These are phyloP conservation scores for Caenorhabditis brenneri DNA, from an alignment of 1,140 invertebrate genomes.

Conservation along the genomic window DNA sequence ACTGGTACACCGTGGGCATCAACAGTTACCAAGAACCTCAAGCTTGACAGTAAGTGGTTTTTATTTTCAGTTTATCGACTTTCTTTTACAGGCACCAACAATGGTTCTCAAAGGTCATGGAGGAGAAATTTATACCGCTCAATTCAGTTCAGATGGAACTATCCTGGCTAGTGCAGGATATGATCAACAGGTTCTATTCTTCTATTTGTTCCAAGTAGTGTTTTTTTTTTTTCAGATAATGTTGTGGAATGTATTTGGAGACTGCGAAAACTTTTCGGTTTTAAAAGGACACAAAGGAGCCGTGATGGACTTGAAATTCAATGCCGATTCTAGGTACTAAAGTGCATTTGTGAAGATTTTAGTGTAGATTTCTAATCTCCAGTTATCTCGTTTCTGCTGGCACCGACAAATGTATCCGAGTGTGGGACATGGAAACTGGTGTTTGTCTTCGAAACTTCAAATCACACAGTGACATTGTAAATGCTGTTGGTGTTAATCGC, in stretches of 20 bases:
- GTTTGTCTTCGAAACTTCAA: constrained; percentile 88
- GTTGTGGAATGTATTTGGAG: constrained; percentile 95
- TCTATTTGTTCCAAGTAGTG: background rate
- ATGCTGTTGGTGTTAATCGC: constrained; percentile 77
- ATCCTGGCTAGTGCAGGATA: constrained; percentile 90
- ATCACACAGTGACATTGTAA: constrained; percentile 76
- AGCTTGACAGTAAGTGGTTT: too few species aligned
- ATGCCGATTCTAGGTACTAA: constrained; percentile 77
- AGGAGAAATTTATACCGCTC: constrained; percentile 88
- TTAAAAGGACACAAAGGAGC: constrained; percentile 90
- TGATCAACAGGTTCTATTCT: constrained; percentile 91
- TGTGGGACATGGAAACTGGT: constrained; percentile 91
- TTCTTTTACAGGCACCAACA: constrained; percentile 81
- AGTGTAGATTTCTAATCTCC: background rate
- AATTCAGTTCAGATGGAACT: constrained; percentile 94
- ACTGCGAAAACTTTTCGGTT: constrained; percentile 93
- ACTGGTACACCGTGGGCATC: too few species aligned
- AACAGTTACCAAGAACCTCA: too few species aligned
- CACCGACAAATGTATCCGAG: constrained; percentile 89
- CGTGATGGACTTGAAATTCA: constrained; percentile 92
- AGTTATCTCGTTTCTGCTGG: constrained; percentile 83
- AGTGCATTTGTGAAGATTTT: background rate
- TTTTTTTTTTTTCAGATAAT: constrained; percentile 67
- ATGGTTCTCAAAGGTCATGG: constrained; percentile 95
- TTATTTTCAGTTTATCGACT: too few species aligned